A percentile compares a stretch with the other conserved stretches of the same genome.
These are phyloP conservation scores for Fissipunctia ypsillon DNA, from an alignment of 2,888 invertebrate genomes.

Conservation along the genomic window DNA sequence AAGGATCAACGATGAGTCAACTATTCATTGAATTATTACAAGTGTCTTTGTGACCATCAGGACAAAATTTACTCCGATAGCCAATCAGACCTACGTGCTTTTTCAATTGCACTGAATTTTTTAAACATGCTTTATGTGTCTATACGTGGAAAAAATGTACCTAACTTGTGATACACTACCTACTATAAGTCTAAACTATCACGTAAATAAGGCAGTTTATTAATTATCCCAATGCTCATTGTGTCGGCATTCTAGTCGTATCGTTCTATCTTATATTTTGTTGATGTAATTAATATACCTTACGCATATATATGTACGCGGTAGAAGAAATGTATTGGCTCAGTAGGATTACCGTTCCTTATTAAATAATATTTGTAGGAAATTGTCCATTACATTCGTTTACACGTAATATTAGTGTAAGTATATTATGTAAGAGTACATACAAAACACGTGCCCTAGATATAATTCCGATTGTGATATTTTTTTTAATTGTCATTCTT, in stretches of 20 bases:
- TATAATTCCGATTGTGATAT: conserved; percentile 85
- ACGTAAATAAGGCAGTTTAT: conserved; percentile 49
- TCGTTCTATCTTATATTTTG: conserved; percentile 69
- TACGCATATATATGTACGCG: conserved; percentile 63
- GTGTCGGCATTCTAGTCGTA: conserved; percentile 81
- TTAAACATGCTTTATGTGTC: neutral
- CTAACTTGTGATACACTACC: neutral
- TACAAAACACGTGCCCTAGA: conserved; percentile 76
- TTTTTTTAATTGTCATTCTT: conserved; percentile 68
- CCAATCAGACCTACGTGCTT: conserved; percentile 43
- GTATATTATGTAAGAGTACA: conserved; percentile 72
- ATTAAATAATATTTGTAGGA: conserved; percentile 70
- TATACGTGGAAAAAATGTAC: conserved; percentile 8
- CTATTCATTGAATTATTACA: neutral
- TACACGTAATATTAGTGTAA: conserved; percentile 69
- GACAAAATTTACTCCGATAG: neutral
- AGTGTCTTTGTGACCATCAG: conserved; percentile 13
- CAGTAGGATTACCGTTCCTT: conserved; percentile 78
- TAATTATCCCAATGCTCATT: conserved; percentile 63
- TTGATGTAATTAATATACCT: conserved; percentile 59
- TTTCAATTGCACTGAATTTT: conserved; percentile 33
- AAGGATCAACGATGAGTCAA: neutral
- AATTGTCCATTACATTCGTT: conserved; percentile 74
- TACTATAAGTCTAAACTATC: conserved; percentile 34
- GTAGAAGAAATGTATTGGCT: conserved; percentile 75